These are phyloP conservation scores for Panthera tigris DNA, from an alignment of 2,113 vertebrate species.

Conservation along the genomic window DNA sequence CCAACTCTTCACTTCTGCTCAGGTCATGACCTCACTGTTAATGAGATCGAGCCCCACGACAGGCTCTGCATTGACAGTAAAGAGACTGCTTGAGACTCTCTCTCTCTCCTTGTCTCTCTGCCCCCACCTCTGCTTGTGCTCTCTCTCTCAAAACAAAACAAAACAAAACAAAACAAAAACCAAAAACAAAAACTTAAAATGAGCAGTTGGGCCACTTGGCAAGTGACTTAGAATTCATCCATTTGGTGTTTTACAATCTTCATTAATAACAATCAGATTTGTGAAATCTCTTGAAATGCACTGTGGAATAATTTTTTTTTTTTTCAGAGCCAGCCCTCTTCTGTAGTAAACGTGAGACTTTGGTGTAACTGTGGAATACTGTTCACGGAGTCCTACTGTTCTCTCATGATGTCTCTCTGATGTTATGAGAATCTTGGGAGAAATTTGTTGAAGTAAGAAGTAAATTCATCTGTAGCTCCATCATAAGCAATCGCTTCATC, in stretches of 20 bases:
- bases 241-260: slow-evolving; percentile 93
- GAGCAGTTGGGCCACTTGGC: too few species aligned
- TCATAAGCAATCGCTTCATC: slow-evolving; percentile 92
- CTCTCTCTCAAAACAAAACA: too few species aligned
- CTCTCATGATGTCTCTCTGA: slow-evolving; percentile 98
- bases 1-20: not conserved
- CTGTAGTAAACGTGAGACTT: slow-evolving; percentile 96
- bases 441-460: slow-evolving; percentile 95
- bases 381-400: slow-evolving; percentile 94
- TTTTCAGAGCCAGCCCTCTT: slow-evolving; percentile 97
- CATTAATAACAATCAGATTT: slow-evolving; percentile 95
- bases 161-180: too few species aligned
- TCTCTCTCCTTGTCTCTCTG: not conserved
- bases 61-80: too few species aligned
- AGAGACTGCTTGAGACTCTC: not conserved
- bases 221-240: too few species aligned
- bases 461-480: slow-evolving; percentile 97
- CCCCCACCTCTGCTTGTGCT: too few species aligned
- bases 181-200: too few species aligned
- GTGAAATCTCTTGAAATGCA: slow-evolving; percentile 94
- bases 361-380: slow-evolving; percentile 93
- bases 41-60: not conserved
- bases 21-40: not conserved
- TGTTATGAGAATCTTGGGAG: slow-evolving; percentile 98
- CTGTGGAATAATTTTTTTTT: slow-evolving; percentile 90